Evolutionary conservation across 2,888 invertebrate species (phyloP), one percentile per base, ranked within the genome.

Genomic region (Meta bourneti): DNA sequence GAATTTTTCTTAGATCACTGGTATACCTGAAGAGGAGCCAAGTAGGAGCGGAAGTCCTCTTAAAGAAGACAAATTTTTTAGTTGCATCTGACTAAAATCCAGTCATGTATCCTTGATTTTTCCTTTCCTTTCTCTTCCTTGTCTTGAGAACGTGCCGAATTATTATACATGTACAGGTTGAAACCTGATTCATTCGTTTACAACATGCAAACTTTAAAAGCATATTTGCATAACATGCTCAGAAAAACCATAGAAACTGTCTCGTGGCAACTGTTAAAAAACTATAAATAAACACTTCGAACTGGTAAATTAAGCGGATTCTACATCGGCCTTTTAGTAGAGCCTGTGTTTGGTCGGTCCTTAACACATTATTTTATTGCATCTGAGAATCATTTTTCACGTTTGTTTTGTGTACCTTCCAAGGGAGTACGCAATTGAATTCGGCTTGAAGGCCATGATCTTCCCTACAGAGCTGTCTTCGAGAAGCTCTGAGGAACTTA

Each of bases 381-480:
- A 34, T 34, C 34, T 34, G 34, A 34, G 34, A 34, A 34, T 34
- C 34, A 4, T 34, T 34, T 34, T 34, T 34, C 34, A 61, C 11
- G 8, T 61, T 61, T 16, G 8, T 61, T 61, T 61, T 16, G 16
- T 9, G 16, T 5, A 61, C 6, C 61, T 61, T 61, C 9, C 13
- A 61, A 61, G 11, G 61, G 61, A 61, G 61, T 61, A 61, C 77
- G 69, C 75, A 77, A 85, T 72, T 75, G n/a, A 85, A 34, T 69
- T 77, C 16, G 20, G 16, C 83, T 83, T 34, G 54, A 83, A 54
- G 74, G 83, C 83, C 72, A 16, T 5, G 52, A 19, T 19, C 19
- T 54, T 20, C 16, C 72, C 2, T 61, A 61, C 61, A 9, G 16
- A 61, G 61, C 61, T 11, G 61, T 34, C 48, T 48, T 75, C 13